Percentiles rank a stretch among this genome's conserved stretches.
Conservation (phyloP, 2,888 invertebrate species). For the Xylophagus ater region DNA sequence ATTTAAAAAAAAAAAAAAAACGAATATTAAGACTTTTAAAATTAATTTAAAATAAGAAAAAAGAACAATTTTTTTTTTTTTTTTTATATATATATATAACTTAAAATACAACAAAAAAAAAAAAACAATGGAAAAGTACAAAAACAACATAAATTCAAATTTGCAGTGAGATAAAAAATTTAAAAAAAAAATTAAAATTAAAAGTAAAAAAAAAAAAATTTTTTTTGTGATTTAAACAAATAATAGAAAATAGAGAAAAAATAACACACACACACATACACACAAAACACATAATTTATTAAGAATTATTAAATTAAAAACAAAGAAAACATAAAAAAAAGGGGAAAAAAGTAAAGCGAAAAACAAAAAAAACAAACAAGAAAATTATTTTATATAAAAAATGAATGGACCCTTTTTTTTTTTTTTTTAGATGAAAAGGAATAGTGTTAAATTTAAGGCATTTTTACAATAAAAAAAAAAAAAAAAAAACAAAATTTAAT, state of each 20-base stretch:
- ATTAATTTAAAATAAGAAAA: slow-evolving; percentile 19
- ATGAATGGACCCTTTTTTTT: too few relatives aligned
- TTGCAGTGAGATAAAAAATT: slow-evolving; percentile 31
- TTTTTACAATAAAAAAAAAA: slow-evolving; percentile 36
- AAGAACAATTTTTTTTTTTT: slow-evolving; percentile 17
- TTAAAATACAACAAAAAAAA: slow-evolving; percentile 22
- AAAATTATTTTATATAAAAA: too few relatives aligned
- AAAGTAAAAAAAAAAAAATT: slow-evolving; percentile 25
- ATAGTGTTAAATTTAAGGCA: slow-evolving; percentile 29
- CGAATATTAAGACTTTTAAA: slow-evolving; percentile 25
- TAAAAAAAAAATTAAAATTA: slow-evolving; percentile 23
- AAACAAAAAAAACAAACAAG: slow-evolving; percentile 20
- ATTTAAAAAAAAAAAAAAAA: slow-evolving; percentile 27
- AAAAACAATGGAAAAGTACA: slow-evolving; percentile 38
- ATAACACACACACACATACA: slow-evolving; percentile 20
- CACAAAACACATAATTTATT: slow-evolving; percentile 14
- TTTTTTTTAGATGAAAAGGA: slow-evolving; percentile 15
- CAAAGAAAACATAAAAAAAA: slow-evolving; percentile 28
- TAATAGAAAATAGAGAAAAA: slow-evolving; percentile 22
- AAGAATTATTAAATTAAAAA: slow-evolving; percentile 24
- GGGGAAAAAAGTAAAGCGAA: slow-evolving; percentile 20
- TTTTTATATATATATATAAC: slow-evolving; percentile 21
- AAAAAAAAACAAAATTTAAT: slow-evolving; percentile 33
- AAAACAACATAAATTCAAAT: too few relatives aligned
- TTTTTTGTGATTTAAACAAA: slow-evolving; percentile 27